Base-by-base conservation (phyloP, 2,797 vertebrate species). In the Cyclopterus lumpus region DNA sequence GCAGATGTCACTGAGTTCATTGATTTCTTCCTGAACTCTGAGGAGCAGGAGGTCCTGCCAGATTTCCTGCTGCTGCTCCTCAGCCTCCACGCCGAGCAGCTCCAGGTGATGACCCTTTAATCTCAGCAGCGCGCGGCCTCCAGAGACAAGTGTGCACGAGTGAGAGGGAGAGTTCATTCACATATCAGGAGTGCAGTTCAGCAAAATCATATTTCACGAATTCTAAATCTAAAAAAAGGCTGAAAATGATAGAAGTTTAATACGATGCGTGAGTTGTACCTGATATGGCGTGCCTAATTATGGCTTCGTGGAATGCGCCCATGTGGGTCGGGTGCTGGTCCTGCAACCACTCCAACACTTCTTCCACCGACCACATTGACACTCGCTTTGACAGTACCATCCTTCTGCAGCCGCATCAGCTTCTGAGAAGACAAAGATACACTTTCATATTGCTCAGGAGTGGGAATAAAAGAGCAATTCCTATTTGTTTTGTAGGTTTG, bases 51-150 rank as follows among this genome's bases (percentile, higher is more conserved):
- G 67, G 58, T 89, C 90, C 80, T 92, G 91, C 75, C 94, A 67
- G 53, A 95, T 81, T 59, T 93, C 85, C 86, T 90, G 83, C 73
- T 93, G 92, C 77, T 89, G 86, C 68, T 89, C 80, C 55, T 86
- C 85, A 4, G 57, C 69, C 26, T 84, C 80, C 79, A 95, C 69
- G 5, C 94, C 94, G 16, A 95, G 89, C 10, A 84, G 82, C 83
- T 92, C 83, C 81, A 94, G 83, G 77, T 94, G 93, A 71, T 83
- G 82, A 46, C 88, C 85, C 69, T 84, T 91, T 11, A 95, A 62
- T 75, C 94, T 87, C 76, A 95, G 85, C 77, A 95, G 46, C 1
- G 82, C 93, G 1, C 94, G 93, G 66, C 94, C 94, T 95, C 12
- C 6, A 53, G 22, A 7, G 22, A 53, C n/a, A 14, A 12, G 8